A percentile compares a stretch with the other conserved stretches of the same genome.
Conservation (phyloP, 2,113 vertebrate genomes). For the Crypturellus undulatus region DNA sequence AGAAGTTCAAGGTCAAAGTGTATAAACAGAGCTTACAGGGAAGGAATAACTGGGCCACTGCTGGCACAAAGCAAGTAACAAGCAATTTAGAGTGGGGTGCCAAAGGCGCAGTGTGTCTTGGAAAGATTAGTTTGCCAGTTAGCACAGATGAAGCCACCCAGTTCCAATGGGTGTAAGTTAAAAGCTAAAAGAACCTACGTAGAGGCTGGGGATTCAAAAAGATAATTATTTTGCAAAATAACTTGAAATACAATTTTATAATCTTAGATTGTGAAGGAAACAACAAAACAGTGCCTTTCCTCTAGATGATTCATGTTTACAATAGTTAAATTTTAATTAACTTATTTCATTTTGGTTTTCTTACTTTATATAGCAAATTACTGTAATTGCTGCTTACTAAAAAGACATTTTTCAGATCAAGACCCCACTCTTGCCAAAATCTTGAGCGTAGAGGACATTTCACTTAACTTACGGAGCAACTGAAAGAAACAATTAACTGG, state of each 20-base stretch:
- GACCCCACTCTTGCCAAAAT: not conserved
- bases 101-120: not conserved
- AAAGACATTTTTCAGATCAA: not conserved
- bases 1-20: constrained; percentile 1
- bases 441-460: not conserved
- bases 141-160: not conserved
- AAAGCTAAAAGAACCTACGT: not conserved
- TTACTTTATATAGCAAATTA: too few species aligned
- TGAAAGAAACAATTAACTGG: not conserved
- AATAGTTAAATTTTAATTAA: constrained; percentile 38
- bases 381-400: too few species aligned
- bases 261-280: not conserved
- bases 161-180: not conserved
- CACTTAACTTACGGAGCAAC: not conserved
- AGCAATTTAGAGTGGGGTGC: not conserved
- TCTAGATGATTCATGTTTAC: constrained; percentile 14
- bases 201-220: constrained; percentile 7
- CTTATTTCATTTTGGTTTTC: too few species aligned
- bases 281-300: constrained; percentile 3
- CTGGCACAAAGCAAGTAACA: not conserved
- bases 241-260: constrained; percentile 6
- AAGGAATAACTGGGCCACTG: not conserved
- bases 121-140: not conserved
- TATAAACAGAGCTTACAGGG: constrained; percentile 9
- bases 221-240: constrained; percentile 9